Evolutionary conservation across 1,140 invertebrate species (phyloP).

Genomic region (Leptinotarsa undecemlineata): DNA sequence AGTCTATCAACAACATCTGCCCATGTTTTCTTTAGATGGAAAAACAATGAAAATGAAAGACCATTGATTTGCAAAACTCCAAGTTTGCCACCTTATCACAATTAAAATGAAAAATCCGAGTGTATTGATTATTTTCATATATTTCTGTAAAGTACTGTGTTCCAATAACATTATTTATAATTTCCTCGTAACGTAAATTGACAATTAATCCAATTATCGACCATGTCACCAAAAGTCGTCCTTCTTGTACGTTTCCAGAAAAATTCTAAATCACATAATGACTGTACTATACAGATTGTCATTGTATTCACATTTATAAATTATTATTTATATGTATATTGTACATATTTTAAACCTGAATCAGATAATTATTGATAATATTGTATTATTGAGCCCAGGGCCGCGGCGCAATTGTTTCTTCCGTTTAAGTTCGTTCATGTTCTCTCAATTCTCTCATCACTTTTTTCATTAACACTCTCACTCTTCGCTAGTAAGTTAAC

Average conservation of each 20-base stretch:
- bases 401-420: conserved; percentile 32
- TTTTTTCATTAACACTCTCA: conserved; percentile 16
- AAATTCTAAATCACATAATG: conserved; percentile 22
- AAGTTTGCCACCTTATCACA: too few relatives aligned
- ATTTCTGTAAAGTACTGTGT: too few relatives aligned
- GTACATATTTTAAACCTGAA: conserved; percentile 51
- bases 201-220: too few relatives aligned
- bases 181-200: too few relatives aligned
- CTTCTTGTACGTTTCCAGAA: not conserved
- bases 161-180: too few relatives aligned
- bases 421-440: conserved; percentile 15
- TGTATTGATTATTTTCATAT: too few relatives aligned
- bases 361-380: conserved; percentile 39
- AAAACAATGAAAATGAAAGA: too few relatives aligned
- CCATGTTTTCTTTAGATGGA: too few relatives aligned
- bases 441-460: conserved; percentile 10
- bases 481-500: conserved; percentile 18
- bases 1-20: too few relatives aligned
- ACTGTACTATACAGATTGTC: conserved; percentile 32
- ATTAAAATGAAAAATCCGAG: too few relatives aligned
- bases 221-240: conserved; percentile 9
- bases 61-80: too few relatives aligned
- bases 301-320: conserved; percentile 45
- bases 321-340: conserved; percentile 52
- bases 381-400: conserved; percentile 40